phyloP scores from a whole-genome alignment of 1,140 invertebrate species.

The Papilio aristodemus region DNA sequence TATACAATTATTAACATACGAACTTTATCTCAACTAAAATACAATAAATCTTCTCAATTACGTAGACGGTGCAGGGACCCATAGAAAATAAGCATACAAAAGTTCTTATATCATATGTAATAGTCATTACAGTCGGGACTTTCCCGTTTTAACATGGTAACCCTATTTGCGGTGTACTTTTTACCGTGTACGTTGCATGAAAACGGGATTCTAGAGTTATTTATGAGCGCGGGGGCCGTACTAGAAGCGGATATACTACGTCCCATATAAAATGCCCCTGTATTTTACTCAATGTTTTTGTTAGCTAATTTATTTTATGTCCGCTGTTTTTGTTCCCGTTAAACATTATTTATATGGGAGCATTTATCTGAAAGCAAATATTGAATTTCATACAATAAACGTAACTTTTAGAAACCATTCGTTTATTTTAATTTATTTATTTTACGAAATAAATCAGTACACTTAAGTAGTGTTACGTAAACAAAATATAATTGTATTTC shows the following conservation, averaged over 20 bases:
- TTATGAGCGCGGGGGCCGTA: constrained; percentile 23
- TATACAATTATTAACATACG: too few species aligned
- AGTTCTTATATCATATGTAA: too few species aligned
- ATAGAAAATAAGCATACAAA: too few species aligned
- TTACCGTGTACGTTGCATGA: constrained; percentile 24
- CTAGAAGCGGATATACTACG: constrained; percentile 23
- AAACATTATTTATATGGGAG: constrained; percentile 22
- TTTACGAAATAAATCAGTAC: background rate
- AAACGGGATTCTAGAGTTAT: constrained; percentile 30
- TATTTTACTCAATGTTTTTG: constrained; percentile 32
- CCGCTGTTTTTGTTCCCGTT: constrained; percentile 15
- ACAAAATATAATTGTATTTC: too few species aligned
- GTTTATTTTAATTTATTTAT: background rate
- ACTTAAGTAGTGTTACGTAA: too few species aligned
- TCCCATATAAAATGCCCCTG: constrained; percentile 26
- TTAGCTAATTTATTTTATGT: constrained; percentile 29
- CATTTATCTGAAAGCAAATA: constrained; percentile 12
- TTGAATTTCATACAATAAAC: constrained; percentile 13
- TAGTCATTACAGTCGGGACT: constrained; percentile 2
- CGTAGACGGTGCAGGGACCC: too few species aligned
- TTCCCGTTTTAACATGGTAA: background rate
- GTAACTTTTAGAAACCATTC: background rate
- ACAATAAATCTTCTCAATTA: too few species aligned
- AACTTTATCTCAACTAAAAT: too few species aligned
- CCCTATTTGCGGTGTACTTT: constrained; percentile 9